Evolutionary conservation across 2,888 invertebrate genomes (phyloP).

Genomic region (Caenorhabditis afra): DNA sequence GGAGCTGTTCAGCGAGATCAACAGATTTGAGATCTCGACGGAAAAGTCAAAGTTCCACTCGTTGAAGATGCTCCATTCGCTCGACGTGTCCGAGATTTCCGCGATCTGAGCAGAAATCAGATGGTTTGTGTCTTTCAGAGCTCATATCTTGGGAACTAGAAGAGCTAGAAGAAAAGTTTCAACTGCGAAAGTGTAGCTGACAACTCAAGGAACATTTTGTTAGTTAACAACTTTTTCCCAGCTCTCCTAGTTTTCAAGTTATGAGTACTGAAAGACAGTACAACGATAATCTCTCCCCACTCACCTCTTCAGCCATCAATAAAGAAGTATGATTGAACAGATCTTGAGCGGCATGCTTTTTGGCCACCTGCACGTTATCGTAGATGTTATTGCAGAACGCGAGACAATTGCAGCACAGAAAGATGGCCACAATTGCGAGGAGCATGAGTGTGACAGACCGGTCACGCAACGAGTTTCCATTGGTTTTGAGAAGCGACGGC

Average conservation of each 20-base stretch:
- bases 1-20: conserved; percentile 79
- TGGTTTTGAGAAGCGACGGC: conserved; percentile 67
- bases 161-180: too few relatives aligned
- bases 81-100: not conserved
- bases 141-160: too few relatives aligned
- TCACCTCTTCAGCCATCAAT: conserved; percentile 48
- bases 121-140: too few relatives aligned
- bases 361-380: conserved; percentile 70
- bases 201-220: too few relatives aligned
- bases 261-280: too few relatives aligned
- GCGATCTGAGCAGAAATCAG: too few relatives aligned
- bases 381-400: conserved; percentile 80
- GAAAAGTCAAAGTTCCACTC: conserved; percentile 68
- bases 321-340: conserved; percentile 25
- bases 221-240: too few relatives aligned
- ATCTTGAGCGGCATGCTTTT: conserved; percentile 22
- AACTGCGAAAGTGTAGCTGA: too few relatives aligned
- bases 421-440: conserved; percentile 79
- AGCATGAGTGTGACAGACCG: conserved; percentile 79
- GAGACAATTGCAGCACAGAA: conserved; percentile 78
- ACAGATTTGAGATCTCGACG: conserved; percentile 77
- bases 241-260: too few relatives aligned
- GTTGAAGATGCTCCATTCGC: conserved; percentile 27
- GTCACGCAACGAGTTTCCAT: conserved; percentile 73
- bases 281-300: too few relatives aligned